Evolutionary conservation across 1,140 invertebrate genomes (phyloP), one percentile per base, ranked within the genome.

Genomic region (Drosophila elegans): DNA sequence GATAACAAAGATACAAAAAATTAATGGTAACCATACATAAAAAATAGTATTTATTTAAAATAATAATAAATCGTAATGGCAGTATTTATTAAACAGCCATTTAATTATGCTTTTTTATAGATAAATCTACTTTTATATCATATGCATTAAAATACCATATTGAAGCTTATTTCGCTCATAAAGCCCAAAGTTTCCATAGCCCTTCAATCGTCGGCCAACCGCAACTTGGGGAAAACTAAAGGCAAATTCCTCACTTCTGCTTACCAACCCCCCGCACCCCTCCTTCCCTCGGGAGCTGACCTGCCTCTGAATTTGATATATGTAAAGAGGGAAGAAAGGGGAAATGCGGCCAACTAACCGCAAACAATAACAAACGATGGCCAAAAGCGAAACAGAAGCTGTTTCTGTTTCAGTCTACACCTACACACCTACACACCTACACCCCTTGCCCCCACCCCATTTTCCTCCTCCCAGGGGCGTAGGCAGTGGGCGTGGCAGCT

Each of bases 291-390:
- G 36, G 49, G 60, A 55, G 74, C 62, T 57, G 52, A 59, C 61
- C 72, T 74, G 71, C 72, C 60, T 49, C 46, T 46, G 54, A 77
- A 42, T 86, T 81, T 69, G 71, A 48, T 49, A 44, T 73, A 60
- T 72, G 61, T 48, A 39, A 48, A 29, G 46, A 32, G 46, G 10
- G 36, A 11, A 25, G 3, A 13, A 13, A 13, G 25, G 34, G 7
- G 32, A 32, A 46, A 62, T 68, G 78, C 73, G 80, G 48, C 72
- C 73, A 88, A 88, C 84, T 80, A 89, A 80, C 84, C 84, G 80
- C 84, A 88, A 88, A 88, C 84, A 88, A 88, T 89, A 88, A 88
- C 84, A 88, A 88, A 88, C 84, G 84, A 88, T 89, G 76, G 84
- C 76, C 80, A 71, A 78, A 78, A 80, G 67, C 73, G 74, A 86